Conservation (phyloP, 2,797 vertebrate species). For the Protonibea diacanthus region DNA sequence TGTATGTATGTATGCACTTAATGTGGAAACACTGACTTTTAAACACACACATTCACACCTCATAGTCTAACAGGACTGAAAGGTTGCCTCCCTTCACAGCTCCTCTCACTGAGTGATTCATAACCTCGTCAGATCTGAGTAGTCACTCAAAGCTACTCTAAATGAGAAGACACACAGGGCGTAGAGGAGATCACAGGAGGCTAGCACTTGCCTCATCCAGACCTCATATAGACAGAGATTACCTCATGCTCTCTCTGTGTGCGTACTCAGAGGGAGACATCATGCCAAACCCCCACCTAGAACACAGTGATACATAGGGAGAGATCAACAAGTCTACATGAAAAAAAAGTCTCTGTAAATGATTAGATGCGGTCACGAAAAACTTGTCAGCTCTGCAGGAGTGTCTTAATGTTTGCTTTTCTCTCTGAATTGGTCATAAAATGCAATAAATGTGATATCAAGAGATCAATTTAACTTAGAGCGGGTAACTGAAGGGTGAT, state of each 20-base stretch:
- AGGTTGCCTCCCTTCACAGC: no score
- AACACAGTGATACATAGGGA: conserved; percentile 5
- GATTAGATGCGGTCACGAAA: conserved; percentile 43
- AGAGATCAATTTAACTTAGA: conserved; percentile 4
- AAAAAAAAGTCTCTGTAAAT: conserved; percentile 40
- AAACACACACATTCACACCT: conserved; percentile 4
- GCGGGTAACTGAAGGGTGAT: conserved; percentile 13
- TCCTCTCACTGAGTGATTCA: no score
- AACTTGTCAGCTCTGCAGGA: conserved; percentile 34
- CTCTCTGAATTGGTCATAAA: conserved; percentile 32
- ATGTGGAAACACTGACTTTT: conserved; percentile 49
- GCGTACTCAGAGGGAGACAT: conserved; percentile 10
- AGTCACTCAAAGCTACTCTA: conserved; percentile 32
- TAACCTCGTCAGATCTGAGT: conserved; percentile 18
- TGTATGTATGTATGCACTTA: background rate
- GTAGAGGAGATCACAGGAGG: conserved; percentile 49
- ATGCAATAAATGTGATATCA: conserved; percentile 25
- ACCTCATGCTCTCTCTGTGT: conserved; percentile 49
- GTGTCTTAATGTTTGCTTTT: conserved; percentile 35
- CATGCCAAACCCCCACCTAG: conserved; percentile 14
- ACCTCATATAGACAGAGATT: conserved; percentile 51
- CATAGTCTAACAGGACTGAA: background rate
- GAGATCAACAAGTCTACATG: conserved; percentile 9
- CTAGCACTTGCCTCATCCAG: conserved; percentile 61
- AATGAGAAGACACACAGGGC: conserved; percentile 44